These are phyloP conservation scores for Pseudochirops cupreus DNA, from an alignment of 2,797 vertebrate genomes.

Conservation along the genomic window DNA sequence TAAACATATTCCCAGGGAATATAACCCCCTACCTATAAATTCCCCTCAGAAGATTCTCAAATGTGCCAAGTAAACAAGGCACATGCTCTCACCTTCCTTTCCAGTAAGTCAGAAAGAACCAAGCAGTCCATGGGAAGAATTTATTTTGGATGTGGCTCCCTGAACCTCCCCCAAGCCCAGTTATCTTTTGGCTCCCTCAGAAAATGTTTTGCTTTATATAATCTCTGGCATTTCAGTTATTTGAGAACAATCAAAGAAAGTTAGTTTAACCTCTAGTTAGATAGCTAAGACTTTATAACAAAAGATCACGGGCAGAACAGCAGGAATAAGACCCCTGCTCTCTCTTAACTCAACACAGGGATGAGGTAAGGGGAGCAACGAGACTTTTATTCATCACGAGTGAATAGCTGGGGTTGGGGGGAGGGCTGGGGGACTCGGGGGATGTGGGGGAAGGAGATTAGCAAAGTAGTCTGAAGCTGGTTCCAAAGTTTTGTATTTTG, in stretches of 20 bases:
- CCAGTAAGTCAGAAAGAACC: constrained; percentile 59
- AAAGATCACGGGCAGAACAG: constrained; percentile 22
- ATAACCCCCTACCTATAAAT: constrained; percentile 6
- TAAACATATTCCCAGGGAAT: constrained; percentile 1
- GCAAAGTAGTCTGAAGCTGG: constrained; percentile 14
- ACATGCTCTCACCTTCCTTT: constrained; percentile 69
- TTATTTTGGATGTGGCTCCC: constrained; percentile 67
- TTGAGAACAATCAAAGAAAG: constrained; percentile 63
- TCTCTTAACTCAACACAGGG: background rate
- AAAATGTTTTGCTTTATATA: constrained; percentile 41
- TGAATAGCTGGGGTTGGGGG: constrained; percentile 1
- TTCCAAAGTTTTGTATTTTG: background rate
- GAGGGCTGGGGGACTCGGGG: background rate
- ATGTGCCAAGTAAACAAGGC: constrained; percentile 63
- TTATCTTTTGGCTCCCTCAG: constrained; percentile 59
- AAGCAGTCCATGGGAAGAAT: constrained; percentile 48
- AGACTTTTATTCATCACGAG: background rate
- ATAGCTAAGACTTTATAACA: constrained; percentile 46
- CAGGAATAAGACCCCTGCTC: background rate
- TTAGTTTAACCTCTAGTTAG: constrained; percentile 39
- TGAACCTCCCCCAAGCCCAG: constrained; percentile 41
- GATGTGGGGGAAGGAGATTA: background rate
- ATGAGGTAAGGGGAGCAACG: constrained; percentile 11
- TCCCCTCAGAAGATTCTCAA: constrained; percentile 55
- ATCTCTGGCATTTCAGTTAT: constrained; percentile 51